Base-by-base conservation (phyloP, 2,113 vertebrate genomes). In the Leuciscus idus region DNA sequence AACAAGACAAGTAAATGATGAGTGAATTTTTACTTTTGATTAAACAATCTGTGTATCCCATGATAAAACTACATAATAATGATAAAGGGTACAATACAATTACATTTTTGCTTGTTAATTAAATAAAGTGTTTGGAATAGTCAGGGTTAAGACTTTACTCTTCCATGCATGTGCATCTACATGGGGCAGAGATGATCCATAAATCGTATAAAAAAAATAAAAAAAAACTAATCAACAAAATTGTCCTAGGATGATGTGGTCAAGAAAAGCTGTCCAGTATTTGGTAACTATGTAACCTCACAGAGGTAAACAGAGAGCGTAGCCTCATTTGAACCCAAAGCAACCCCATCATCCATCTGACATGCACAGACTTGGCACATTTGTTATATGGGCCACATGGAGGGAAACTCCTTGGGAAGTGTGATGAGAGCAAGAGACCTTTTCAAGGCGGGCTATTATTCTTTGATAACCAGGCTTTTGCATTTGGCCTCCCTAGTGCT, bases 401-500 rank as follows among this genome's bases (percentile, higher is more conserved):
- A 91, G 84, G 86, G 87, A 87, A 90, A 91, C 84, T 86, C 88
- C 57, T 88, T 70, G 79, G 88, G 85, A 90, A 91, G 84, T 87
- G 75, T 73, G 86, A 87, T 87, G 86, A 86, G 79, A 83, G 84
- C 84, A 89, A 86, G 85, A 88, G 70, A 86, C 36, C 81, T 89
- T 90, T 90, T 90, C 74, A 88, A 87, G 87, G 70, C 61, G 52
- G 79, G 66, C 83, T 87, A 89, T 90, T 89, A 90, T 90, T 91
- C 83, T 89, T 88, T 90, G 89, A 89, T 90, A 89, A 84, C 88
- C 89, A 85, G 87, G 88, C 87, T 87, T 90, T 90, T 90, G 74
- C 66, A 33, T 87, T 91, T 83, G 55, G 85, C 83, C 57, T 89
- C 87, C 85, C 82, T 87, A 76, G 87, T 89, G 89, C 87, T 90